A percentile compares a stretch with the other conserved stretches of the same genome.
Evolutionary conservation across 2,888 invertebrate species (phyloP).

Genomic region (Rhogogaster chlorosoma): DNA sequence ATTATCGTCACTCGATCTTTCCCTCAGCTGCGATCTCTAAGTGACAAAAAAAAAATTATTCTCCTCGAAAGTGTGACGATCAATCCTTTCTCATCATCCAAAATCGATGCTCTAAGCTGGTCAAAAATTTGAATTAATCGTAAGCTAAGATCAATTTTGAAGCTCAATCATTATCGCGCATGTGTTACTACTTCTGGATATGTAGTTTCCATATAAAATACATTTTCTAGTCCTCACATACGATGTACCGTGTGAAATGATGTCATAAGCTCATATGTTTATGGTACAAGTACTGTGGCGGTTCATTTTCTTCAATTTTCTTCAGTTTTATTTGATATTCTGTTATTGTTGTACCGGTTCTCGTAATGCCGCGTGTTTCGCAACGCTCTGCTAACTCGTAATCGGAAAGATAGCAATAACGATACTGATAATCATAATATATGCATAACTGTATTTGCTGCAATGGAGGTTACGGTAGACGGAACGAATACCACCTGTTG

Average conservation of each 20-base stretch:
- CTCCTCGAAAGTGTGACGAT: neutral
- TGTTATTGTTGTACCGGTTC: slow-evolving; percentile 28
- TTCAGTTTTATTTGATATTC: neutral
- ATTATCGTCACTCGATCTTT: neutral
- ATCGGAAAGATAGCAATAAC: slow-evolving; percentile 38
- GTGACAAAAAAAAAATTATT: neutral
- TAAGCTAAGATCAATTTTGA: too few species aligned
- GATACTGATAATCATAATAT: slow-evolving; percentile 32
- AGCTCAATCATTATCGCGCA: too few species aligned
- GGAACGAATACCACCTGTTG: slow-evolving; percentile 46
- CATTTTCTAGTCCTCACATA: neutral
- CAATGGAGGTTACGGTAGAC: slow-evolving; percentile 45
- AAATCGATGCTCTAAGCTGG: neutral
- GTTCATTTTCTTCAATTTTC: neutral
- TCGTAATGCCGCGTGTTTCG: neutral
- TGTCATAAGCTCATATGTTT: neutral
- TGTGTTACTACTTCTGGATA: too few species aligned
- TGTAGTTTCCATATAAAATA: neutral
- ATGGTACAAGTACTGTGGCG: neutral
- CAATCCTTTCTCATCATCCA: neutral
- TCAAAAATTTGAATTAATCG: too few species aligned
- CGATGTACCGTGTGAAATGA: neutral
- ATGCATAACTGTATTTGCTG: slow-evolving; percentile 43
- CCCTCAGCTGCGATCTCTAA: neutral
- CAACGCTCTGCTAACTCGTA: slow-evolving; percentile 35